Conservation (phyloP, 2,888 invertebrate species). For the Dendrolimus houi region DNA sequence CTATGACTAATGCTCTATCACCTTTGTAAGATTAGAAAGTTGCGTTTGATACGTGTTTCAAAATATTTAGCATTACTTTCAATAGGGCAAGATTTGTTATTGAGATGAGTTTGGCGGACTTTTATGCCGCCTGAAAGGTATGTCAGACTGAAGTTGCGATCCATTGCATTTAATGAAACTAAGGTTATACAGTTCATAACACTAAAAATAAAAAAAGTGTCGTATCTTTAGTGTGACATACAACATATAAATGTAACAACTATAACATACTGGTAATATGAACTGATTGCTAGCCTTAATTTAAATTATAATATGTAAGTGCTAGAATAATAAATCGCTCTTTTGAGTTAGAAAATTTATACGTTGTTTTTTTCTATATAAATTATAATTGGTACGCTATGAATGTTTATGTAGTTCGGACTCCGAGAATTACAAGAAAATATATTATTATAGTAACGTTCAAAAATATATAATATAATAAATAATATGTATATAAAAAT, state of each 20-base stretch:
- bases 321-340: slow-evolving; percentile 72
- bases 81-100: slow-evolving; percentile 22
- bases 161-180: neutral
- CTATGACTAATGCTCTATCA: slow-evolving; percentile 9
- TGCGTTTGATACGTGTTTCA: slow-evolving; percentile 30
- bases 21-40: slow-evolving; percentile 5
- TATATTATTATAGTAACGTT: too few species aligned
- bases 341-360: slow-evolving; percentile 71
- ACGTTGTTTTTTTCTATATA: slow-evolving; percentile 48
- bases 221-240: slow-evolving; percentile 22
- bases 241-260: slow-evolving; percentile 41
- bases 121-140: slow-evolving; percentile 22
- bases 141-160: slow-evolving; percentile 15
- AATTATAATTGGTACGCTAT: neutral
- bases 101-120: too few species aligned
- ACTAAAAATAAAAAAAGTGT: neutral
- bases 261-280: slow-evolving; percentile 55
- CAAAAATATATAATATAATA: too few species aligned
- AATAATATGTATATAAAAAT: too few species aligned
- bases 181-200: neutral
- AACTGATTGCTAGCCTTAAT: slow-evolving; percentile 75
- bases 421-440: too few species aligned
- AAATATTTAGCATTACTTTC: slow-evolving; percentile 46
- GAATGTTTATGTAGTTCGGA: too few species aligned
- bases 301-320: slow-evolving; percentile 69